A percentile compares a stretch with the other conserved stretches of the same genome.
Conservation (phyloP, 2,888 invertebrate genomes). For the Diarsia rubi region DNA sequence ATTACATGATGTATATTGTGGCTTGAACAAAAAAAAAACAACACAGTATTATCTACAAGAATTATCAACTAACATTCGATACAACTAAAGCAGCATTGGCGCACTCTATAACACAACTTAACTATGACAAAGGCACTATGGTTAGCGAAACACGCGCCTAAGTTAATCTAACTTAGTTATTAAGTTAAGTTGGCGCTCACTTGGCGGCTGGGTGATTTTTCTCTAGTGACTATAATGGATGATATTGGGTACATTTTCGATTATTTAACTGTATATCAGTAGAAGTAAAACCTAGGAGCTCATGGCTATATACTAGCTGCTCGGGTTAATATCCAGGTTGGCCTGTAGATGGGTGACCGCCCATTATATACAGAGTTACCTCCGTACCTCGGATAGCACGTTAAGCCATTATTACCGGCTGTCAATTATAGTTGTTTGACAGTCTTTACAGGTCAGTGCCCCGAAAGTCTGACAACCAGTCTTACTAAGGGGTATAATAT, state of each 20-base stretch:
- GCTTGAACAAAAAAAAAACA: neutral
- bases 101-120: conserved; percentile 25
- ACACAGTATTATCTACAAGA: neutral
- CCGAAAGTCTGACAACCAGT: no score
- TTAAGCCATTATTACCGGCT: no score
- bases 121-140: conserved; percentile 55
- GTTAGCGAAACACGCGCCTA: conserved; percentile 53
- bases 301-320: no score
- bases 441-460: no score
- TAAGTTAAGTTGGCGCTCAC: conserved; percentile 47
- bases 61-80: neutral
- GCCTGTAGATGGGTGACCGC: no score
- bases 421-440: no score
- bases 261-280: neutral
- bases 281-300: no score
- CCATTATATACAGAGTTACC: neutral
- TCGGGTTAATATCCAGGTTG: neutral
- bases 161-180: conserved; percentile 60
- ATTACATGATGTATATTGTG: neutral
- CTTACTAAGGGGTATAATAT: no score
- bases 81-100: conserved; percentile 7
- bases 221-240: conserved; percentile 21
- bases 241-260: conserved; percentile 9
- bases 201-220: conserved; percentile 44
- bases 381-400: no score